Conservation (phyloP, 2,113 vertebrate species). For the Pseudonaja textilis region DNA sequence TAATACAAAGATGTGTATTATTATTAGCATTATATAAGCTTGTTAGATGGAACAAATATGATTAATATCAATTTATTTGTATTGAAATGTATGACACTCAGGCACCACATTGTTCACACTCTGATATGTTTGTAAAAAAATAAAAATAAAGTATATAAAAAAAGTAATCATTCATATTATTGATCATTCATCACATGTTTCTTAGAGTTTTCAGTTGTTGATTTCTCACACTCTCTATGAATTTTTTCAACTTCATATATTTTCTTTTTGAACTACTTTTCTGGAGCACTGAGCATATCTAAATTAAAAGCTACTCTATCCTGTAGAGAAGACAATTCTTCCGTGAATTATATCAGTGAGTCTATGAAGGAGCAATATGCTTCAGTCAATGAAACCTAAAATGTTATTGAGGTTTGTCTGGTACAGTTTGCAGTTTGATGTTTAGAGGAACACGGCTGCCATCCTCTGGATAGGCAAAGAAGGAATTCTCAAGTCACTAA, state of each 20-base stretch:
- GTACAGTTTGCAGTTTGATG: not conserved
- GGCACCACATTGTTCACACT: no score
- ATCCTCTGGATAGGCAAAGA: slow-evolving; percentile 41
- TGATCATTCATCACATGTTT: not conserved
- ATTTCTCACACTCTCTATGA: not conserved
- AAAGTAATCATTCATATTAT: not conserved
- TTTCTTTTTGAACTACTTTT: not conserved
- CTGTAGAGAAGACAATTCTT: not conserved
- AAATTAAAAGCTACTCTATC: slow-evolving; percentile 37
- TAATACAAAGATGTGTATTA: no score
- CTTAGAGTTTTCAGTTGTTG: not conserved
- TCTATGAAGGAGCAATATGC: slow-evolving; percentile 7
- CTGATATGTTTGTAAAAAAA: no score
- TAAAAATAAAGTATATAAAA: no score
- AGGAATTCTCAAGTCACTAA: slow-evolving; percentile 25
- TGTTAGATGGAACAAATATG: no score
- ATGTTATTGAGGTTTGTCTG: not conserved
- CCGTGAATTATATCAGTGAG: slow-evolving; percentile 52
- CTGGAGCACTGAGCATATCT: not conserved
- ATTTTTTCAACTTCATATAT: not conserved
- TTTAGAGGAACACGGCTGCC: slow-evolving; percentile 49
- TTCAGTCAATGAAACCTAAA: not conserved
- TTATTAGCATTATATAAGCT: no score
- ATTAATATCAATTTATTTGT: no score
- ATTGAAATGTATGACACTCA: no score